A percentile compares a stretch with the other conserved stretches of the same genome.
phyloP scores from a whole-genome alignment of 2,888 invertebrate species.

The Antheraea yamamai region DNA sequence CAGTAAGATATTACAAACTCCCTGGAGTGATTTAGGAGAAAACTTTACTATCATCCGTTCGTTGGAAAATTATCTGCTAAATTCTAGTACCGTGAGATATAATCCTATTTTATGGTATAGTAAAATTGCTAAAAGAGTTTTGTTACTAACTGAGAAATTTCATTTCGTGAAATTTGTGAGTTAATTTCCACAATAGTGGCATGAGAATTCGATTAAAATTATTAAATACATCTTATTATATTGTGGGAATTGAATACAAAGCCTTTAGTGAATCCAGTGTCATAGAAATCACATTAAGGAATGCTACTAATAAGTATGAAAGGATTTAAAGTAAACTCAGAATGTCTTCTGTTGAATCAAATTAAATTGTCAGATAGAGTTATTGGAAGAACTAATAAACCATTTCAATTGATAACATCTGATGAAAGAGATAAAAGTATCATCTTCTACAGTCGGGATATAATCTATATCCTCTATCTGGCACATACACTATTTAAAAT shows the following conservation, averaged over 20 bases:
- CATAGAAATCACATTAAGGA: neutral
- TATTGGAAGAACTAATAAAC: conserved; percentile 62
- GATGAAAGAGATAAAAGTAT: too few species aligned
- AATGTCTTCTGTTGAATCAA: conserved; percentile 36
- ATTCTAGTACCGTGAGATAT: neutral
- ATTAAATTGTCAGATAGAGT: conserved; percentile 45
- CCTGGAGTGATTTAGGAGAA: neutral
- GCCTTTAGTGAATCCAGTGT: neutral
- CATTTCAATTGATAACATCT: conserved; percentile 30
- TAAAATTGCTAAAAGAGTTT: neutral
- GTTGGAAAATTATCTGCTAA: neutral
- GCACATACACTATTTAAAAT: too few species aligned
- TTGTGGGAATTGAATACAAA: neutral
- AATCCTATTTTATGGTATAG: too few species aligned
- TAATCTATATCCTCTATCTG: too few species aligned
- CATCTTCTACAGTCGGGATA: too few species aligned
- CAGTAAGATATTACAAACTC: neutral
- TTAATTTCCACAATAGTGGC: neutral
- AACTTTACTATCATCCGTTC: neutral
- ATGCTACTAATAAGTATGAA: neutral
- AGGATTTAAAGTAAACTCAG: neutral
- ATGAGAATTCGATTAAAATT: neutral
- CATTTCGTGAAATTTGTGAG: neutral
- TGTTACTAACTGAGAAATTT: neutral
- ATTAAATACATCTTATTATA: neutral